Evolutionary conservation across 2,888 invertebrate genomes (phyloP).

Genomic region (Drosophila picticornis): DNA sequence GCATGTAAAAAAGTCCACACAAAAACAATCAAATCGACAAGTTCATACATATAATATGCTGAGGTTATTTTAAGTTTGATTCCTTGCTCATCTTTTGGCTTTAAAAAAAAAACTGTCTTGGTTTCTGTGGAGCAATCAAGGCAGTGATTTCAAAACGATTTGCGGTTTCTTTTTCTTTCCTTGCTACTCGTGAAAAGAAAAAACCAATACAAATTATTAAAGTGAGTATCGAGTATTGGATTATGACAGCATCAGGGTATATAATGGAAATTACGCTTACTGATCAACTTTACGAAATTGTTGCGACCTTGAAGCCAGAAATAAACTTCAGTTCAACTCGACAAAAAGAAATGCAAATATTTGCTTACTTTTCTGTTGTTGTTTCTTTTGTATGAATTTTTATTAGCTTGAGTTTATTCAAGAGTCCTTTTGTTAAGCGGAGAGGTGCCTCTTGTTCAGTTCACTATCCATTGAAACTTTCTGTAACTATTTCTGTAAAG

Average conservation of each 20-base stretch:
- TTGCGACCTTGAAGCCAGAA: constrained; percentile 27
- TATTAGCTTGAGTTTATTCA: neutral
- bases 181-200: neutral
- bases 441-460: neutral
- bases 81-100: constrained; percentile 24
- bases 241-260: constrained; percentile 23
- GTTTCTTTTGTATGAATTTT: neutral
- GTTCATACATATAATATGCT: neutral
- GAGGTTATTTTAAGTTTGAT: constrained; percentile 22
- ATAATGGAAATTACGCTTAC: constrained; percentile 30
- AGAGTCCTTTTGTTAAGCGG: constrained; percentile 4
- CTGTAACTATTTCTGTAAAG: constrained; percentile 10
- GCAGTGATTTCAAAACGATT: constrained; percentile 53
- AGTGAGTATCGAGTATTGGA: constrained; percentile 19
- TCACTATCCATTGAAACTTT: neutral
- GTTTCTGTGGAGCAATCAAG: constrained; percentile 28
- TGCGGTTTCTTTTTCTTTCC: constrained; percentile 37
- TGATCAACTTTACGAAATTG: constrained; percentile 30
- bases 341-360: constrained; percentile 6
- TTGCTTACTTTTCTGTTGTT: neutral
- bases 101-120: constrained; percentile 7
- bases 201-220: constrained; percentile 43
- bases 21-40: constrained; percentile 15
- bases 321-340: constrained; percentile 4
- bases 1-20: constrained; percentile 18